Base-by-base conservation (phyloP, 2,113 vertebrate species). In the Blennius ocellaris region DNA sequence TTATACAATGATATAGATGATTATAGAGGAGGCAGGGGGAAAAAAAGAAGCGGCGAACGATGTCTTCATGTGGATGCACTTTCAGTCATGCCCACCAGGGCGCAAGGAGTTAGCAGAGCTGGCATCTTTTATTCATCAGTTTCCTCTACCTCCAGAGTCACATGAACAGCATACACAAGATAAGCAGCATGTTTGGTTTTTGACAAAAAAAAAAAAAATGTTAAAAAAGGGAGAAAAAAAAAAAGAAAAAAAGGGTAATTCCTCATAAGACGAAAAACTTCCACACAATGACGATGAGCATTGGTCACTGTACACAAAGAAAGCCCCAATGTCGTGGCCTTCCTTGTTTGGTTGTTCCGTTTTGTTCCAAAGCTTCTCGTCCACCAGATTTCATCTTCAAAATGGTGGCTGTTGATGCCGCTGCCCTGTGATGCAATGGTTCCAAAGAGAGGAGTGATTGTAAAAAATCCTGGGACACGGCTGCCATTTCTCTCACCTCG, bases 151-250 rank as follows among this genome's bases (percentile, higher is more conserved):
- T 72, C 68, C 64, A 67, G 67, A 83, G 83, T 83, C 88, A 87
- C 87, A 90, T 59, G 64, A 89, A 91, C 92, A 91, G 91, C 90
- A 90, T 85, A 90, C 90, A 90, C 64, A 43, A 91, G 84, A 89
- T 84, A 93, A 94, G 93, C 93, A 94, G 93, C 92, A 94, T 89
- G 92, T 93, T 93, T 92, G 90, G 92, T 93, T 90, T 89, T 30
- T 56, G 78, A 92, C 85, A 84, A 83, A 81, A 89, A 50, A 71
- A 68, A 50, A 37, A 57, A 51, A 76, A n/a, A n/a, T n/a, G n/a
- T n/a, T n/a, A n/a, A n/a, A n/a, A n/a, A n/a, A n/a, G n/a, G n/a
- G n/a, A n/a, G n/a, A n/a, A 56, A 48, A 45, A 30, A 64, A 41
- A 48, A 37, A 66, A 39, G 11, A 15, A 61, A 64, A 41, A 67